Percentiles rank a stretch among this genome's conserved stretches.
Conservation (phyloP, 2,797 vertebrate species). For the Anabacerthia variegaticeps region DNA sequence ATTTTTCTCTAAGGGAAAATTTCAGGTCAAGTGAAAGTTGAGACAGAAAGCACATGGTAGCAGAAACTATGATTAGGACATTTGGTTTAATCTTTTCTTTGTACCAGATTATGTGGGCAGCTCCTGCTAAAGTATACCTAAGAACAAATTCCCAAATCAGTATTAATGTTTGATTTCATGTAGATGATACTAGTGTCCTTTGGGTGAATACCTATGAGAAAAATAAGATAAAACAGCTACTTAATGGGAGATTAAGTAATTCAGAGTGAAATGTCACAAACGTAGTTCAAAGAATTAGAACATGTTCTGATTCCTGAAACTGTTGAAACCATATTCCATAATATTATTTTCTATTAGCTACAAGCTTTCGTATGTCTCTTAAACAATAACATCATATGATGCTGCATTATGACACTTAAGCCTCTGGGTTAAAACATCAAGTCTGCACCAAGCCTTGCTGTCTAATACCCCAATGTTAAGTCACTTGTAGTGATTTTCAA, state of each 20-base stretch:
- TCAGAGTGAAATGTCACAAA: neutral
- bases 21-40: constrained; percentile 17
- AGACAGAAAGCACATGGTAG: neutral
- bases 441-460: neutral
- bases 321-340: neutral
- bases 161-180: neutral
- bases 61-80: neutral
- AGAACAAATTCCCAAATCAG: neutral
- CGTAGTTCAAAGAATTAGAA: neutral
- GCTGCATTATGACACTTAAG: neutral
- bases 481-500: neutral
- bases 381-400: neutral
- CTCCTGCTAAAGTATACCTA: neutral
- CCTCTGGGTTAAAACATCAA: neutral
- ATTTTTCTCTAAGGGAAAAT: constrained; percentile 2
- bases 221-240: neutral
- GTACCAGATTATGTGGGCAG: neutral
- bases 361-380: neutral
- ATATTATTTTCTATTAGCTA: neutral
- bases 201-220: neutral
- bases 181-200: neutral
- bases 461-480: neutral
- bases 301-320: neutral
- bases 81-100: neutral
- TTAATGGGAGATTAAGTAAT: constrained; percentile 3